Conservation (phyloP, 1,140 invertebrate genomes). For the Drosophila bocki region DNA sequence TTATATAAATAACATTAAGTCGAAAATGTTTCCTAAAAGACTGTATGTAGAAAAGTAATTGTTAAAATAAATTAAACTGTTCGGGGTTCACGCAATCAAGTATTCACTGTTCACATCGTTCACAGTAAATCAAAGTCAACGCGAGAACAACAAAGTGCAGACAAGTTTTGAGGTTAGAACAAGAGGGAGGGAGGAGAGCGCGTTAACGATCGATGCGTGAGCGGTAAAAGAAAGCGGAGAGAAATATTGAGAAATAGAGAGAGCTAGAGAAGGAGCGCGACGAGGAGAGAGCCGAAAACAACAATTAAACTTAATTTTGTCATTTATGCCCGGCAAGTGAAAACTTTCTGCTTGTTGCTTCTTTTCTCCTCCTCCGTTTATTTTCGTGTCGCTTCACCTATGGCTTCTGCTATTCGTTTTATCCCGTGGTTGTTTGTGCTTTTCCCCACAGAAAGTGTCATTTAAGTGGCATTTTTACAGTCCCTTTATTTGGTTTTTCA, state of each 20-base stretch:
- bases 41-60: background rate
- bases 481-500: slow-evolving; percentile 46
- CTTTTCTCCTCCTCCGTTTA: slow-evolving; percentile 35
- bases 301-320: slow-evolving; percentile 56
- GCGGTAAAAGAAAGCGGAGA: slow-evolving; percentile 47
- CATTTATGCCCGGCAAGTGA: slow-evolving; percentile 58
- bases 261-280: background rate
- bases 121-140: slow-evolving; percentile 61
- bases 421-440: slow-evolving; percentile 46
- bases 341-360: slow-evolving; percentile 53
- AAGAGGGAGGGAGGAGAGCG: slow-evolving; percentile 32
- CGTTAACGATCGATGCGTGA: slow-evolving; percentile 47
- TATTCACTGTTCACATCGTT: background rate
- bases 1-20: background rate
- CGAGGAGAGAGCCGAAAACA: slow-evolving; percentile 35
- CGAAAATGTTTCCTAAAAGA: background rate
- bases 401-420: slow-evolving; percentile 22
- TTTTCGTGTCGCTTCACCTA: slow-evolving; percentile 38
- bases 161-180: slow-evolving; percentile 59
- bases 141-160: slow-evolving; percentile 39
- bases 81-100: too few species aligned
- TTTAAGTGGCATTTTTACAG: slow-evolving; percentile 64
- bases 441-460: slow-evolving; percentile 74
- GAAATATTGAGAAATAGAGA: slow-evolving; percentile 10
- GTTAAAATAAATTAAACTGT: too few species aligned